phyloP scores from a whole-genome alignment of 1,140 invertebrate species.

The Pseudoatta argentina region DNA sequence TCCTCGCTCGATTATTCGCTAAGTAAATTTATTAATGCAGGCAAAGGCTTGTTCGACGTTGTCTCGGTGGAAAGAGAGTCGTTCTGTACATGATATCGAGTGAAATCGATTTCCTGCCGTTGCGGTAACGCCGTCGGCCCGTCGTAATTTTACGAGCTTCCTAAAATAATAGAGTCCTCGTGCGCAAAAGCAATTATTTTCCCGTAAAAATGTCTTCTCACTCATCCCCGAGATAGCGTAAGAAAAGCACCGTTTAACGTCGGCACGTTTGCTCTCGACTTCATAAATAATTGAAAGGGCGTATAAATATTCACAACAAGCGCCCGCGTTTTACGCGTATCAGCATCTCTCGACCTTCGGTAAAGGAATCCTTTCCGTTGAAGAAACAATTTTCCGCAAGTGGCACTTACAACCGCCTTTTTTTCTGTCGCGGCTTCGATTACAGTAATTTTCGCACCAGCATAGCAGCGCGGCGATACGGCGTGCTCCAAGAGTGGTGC shows the following conservation, averaged over 20 bases:
- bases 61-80: constrained; percentile 30
- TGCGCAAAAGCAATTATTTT: constrained; percentile 6
- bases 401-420: constrained; percentile 45
- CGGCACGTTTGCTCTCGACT: constrained; percentile 1
- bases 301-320: constrained; percentile 32
- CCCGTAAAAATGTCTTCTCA: neutral
- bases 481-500: constrained; percentile 9
- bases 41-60: constrained; percentile 41
- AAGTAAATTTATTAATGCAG: constrained; percentile 64
- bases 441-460: constrained; percentile 54
- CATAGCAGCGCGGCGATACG: constrained; percentile 13
- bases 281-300: constrained; percentile 49
- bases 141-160: neutral
- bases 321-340: neutral
- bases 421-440: constrained; percentile 41
- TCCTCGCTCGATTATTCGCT: constrained; percentile 58
- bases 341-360: neutral
- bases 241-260: constrained; percentile 3
- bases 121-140: neutral
- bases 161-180: neutral
- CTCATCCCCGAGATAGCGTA: neutral
- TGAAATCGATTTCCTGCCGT: constrained; percentile 8
- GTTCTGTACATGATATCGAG: neutral
- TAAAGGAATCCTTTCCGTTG: constrained; percentile 20
- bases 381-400: constrained; percentile 56